Evolutionary conservation across 2,888 invertebrate genomes (phyloP).

Genomic region (Megalurothrips usitatus): DNA sequence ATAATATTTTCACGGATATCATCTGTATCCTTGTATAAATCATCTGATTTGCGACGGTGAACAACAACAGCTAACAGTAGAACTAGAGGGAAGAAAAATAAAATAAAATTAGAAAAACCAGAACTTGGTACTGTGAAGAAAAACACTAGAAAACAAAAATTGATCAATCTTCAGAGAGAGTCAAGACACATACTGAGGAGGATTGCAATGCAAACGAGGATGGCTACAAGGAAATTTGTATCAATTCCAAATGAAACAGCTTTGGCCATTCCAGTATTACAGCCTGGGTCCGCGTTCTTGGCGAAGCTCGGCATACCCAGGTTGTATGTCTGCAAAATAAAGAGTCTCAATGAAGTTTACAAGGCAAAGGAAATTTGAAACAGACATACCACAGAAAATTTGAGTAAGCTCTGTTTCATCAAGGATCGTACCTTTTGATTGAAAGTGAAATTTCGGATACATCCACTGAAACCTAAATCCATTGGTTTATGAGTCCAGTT

Average conservation of each 20-base stretch:
- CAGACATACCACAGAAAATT: slow-evolving; percentile 16
- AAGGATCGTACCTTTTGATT: slow-evolving; percentile 59
- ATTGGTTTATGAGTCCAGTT: slow-evolving; percentile 69
- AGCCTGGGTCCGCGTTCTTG: slow-evolving; percentile 66
- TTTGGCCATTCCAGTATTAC: slow-evolving; percentile 66
- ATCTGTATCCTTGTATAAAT: slow-evolving; percentile 87
- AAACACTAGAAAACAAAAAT: background rate
- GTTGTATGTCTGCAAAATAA: slow-evolving; percentile 70
- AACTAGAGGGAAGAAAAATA: slow-evolving; percentile 48
- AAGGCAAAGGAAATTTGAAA: slow-evolving; percentile 32
- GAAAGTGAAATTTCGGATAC: slow-evolving; percentile 85
- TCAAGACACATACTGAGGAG: slow-evolving; percentile 64
- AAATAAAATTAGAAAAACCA: background rate
- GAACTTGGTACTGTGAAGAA: background rate
- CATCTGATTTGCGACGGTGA: slow-evolving; percentile 76
- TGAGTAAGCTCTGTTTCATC: background rate
- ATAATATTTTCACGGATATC: slow-evolving; percentile 97
- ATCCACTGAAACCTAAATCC: slow-evolving; percentile 73
- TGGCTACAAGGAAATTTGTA: slow-evolving; percentile 82
- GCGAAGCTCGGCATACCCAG: slow-evolving; percentile 74
- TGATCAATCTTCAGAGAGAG: background rate
- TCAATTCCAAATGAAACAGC: slow-evolving; percentile 79
- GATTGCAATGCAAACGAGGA: slow-evolving; percentile 80
- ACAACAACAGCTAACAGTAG: slow-evolving; percentile 87
- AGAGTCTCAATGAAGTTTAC: slow-evolving; percentile 28